A percentile compares a stretch with the other conserved stretches of the same genome.
These are phyloP conservation scores for Zele albiditarsus DNA, from an alignment of 2,888 invertebrate genomes.

Conservation along the genomic window DNA sequence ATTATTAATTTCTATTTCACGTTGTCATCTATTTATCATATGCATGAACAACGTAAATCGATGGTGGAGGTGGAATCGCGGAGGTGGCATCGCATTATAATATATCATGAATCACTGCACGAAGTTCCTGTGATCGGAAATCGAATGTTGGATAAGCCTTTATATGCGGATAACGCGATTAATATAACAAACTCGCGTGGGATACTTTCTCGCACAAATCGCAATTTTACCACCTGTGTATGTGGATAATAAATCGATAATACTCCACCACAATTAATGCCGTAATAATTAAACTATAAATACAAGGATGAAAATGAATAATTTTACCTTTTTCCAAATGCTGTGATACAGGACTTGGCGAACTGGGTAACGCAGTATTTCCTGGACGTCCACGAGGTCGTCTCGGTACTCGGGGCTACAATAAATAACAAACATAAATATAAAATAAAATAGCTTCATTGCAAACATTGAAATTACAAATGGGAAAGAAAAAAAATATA, in stretches of 20 bases:
- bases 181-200: slow-evolving; percentile 46
- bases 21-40: not conserved
- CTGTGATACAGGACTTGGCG: slow-evolving; percentile 66
- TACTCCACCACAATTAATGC: slow-evolving; percentile 3
- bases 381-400: slow-evolving; percentile 69
- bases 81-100: slow-evolving; percentile 20
- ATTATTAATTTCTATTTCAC: no score
- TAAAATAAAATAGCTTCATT: not conserved
- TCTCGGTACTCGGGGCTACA: slow-evolving; percentile 68
- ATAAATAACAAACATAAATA: slow-evolving; percentile 41
- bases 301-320: not conserved
- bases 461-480: slow-evolving; percentile 6
- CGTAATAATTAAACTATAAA: not conserved
- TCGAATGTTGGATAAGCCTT: slow-evolving; percentile 51
- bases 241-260: not conserved
- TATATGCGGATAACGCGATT: slow-evolving; percentile 51
- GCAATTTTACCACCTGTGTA: slow-evolving; percentile 13
- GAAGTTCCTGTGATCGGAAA: slow-evolving; percentile 45
- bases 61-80: slow-evolving; percentile 16
- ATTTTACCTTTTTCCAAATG: slow-evolving; percentile 69
- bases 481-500: not conserved
- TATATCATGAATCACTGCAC: slow-evolving; percentile 38
- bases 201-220: slow-evolving; percentile 20
- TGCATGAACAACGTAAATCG: slow-evolving; percentile 7
- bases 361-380: slow-evolving; percentile 63